Evolutionary conservation across 2,113 vertebrate genomes (phyloP).

Genomic region (Lipotes vexillifer): DNA sequence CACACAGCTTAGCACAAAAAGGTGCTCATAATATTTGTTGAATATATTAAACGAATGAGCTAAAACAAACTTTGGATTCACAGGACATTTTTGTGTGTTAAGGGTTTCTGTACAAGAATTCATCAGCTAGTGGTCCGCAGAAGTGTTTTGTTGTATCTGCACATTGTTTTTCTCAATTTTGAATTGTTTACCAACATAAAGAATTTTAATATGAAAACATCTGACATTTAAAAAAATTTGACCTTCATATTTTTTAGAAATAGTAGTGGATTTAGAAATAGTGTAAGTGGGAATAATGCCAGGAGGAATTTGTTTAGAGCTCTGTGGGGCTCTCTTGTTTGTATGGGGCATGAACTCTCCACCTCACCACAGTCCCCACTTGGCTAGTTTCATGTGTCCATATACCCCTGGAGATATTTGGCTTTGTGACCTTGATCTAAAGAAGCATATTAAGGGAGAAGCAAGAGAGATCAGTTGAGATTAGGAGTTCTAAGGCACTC

Average conservation of each 20-base stretch:
- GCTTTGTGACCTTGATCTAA: background rate
- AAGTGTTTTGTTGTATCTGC: background rate
- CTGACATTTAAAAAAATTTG: background rate
- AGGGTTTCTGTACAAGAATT: background rate
- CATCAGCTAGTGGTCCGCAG: background rate
- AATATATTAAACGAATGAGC: background rate
- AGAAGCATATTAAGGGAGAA: background rate
- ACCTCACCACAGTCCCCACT: background rate
- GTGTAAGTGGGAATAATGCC: background rate
- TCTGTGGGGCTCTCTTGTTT: background rate
- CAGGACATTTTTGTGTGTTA: background rate
- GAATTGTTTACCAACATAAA: background rate
- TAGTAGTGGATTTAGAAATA: background rate
- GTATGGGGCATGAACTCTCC: too few species aligned
- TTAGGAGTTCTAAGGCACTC: background rate
- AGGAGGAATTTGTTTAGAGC: background rate
- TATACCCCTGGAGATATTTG: background rate
- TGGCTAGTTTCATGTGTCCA: background rate
- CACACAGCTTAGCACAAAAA: background rate
- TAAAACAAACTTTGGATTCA: background rate
- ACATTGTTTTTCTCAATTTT: background rate
- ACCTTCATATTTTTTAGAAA: background rate
- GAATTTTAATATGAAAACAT: background rate
- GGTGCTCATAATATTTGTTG: background rate
- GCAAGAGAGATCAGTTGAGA: background rate